These are phyloP conservation scores for Hemicentrotus pulcherrimus DNA, from an alignment of 35 echinoderm and acorn worm genomes.

Conservation along the genomic window DNA sequence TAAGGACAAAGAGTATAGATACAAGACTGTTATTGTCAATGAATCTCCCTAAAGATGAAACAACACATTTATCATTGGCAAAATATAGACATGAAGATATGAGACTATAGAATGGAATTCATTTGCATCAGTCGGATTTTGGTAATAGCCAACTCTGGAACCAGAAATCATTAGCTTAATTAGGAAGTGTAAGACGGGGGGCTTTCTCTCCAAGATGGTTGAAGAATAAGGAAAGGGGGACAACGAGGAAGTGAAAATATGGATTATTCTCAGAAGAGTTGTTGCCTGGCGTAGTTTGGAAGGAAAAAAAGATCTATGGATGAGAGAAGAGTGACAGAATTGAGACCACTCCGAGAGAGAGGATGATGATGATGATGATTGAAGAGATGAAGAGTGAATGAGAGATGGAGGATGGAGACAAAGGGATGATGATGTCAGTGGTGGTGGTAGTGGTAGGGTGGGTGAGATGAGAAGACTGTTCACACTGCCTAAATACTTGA, in stretches of 20 bases:
- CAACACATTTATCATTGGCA: slow-evolving; percentile 36
- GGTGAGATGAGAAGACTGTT: background rate
- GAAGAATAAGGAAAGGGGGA: slow-evolving; percentile 9
- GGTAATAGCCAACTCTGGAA: slow-evolving; percentile 31
- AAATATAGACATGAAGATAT: slow-evolving; percentile 28
- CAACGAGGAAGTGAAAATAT: slow-evolving; percentile 24
- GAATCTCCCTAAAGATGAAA: slow-evolving; percentile 48
- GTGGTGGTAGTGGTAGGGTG: slow-evolving; percentile 7
- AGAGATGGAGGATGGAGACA: background rate
- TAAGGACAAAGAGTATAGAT: slow-evolving; percentile 21
- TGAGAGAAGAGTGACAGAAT: background rate
- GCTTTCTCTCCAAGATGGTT: background rate
- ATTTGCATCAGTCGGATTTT: slow-evolving; percentile 37
- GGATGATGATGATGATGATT: slow-evolving; percentile 20
- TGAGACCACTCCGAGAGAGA: background rate
- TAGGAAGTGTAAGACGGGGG: slow-evolving; percentile 28
- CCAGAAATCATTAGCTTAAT: slow-evolving; percentile 53
- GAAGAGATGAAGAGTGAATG: slow-evolving; percentile 27
- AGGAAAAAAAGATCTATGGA: background rate
- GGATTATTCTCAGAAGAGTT: slow-evolving; percentile 36
- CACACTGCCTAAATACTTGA: background rate
- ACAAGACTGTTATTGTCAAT: slow-evolving; percentile 27
- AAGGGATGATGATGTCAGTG: background rate
- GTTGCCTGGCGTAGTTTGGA: background rate
- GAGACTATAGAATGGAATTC: slow-evolving; percentile 30